Percentiles rank a stretch among this genome's conserved stretches.
Conservation (phyloP, 2,797 vertebrate genomes). For the Coregonus suidteri region DNA sequence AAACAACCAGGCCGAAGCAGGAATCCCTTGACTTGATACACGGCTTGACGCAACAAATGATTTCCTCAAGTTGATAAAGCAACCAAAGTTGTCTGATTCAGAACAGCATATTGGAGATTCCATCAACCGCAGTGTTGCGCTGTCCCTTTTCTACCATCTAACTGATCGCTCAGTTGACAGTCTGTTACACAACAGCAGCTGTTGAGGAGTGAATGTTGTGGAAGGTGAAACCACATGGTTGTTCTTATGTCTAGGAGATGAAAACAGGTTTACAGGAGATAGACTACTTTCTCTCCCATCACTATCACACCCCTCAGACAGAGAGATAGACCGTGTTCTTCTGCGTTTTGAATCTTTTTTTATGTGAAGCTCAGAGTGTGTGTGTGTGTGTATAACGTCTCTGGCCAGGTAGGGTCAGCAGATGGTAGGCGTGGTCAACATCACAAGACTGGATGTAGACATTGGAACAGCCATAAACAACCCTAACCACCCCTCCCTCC, state of each 20-base stretch:
- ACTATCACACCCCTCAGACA: not conserved
- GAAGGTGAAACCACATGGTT: not conserved
- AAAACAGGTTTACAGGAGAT: conserved; percentile 33
- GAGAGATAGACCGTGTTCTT: not conserved
- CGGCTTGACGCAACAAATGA: not conserved
- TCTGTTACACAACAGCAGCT: not conserved
- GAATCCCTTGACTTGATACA: not conserved
- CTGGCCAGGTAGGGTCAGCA: not conserved
- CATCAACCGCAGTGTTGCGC: not conserved
- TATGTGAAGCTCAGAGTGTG: not conserved
- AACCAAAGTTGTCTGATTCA: not conserved
- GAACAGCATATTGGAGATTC: not conserved
- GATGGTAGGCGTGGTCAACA: too few species aligned
- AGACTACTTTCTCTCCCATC: conserved; percentile 20
- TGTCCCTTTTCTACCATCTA: not conserved
- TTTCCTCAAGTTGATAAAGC: not conserved
- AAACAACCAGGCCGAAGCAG: not conserved
- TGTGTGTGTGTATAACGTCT: not conserved
- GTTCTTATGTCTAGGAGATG: conserved; percentile 9
- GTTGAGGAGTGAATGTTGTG: not conserved
- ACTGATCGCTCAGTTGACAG: not conserved
- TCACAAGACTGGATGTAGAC: too few species aligned
- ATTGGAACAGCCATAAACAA: not conserved
- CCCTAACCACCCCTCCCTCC: not conserved
- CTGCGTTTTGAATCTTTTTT: too few species aligned